These are phyloP conservation scores for Dromaius novaehollandiae DNA, from an alignment of 2,113 vertebrate species.

Conservation along the genomic window DNA sequence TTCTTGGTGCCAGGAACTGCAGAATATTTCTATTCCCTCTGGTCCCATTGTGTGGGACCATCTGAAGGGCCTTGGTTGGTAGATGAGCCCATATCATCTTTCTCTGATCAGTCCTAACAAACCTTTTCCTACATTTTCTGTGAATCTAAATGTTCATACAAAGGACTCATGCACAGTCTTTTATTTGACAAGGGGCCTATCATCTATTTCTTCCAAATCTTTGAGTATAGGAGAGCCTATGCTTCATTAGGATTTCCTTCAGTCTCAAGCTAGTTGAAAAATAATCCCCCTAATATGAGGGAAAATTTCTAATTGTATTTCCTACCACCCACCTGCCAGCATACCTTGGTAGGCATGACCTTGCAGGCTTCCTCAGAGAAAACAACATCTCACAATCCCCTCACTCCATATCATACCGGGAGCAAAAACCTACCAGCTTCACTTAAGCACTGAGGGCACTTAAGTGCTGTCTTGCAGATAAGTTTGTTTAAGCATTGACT, in stretches of 20 bases:
- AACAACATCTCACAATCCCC: too few species aligned
- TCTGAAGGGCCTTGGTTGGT: not conserved
- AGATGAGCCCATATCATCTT: not conserved
- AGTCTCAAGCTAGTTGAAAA: not conserved
- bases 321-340: not conserved
- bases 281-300: not conserved
- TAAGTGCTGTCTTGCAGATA: not conserved
- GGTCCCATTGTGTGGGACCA: not conserved
- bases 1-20: not conserved
- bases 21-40: not conserved
- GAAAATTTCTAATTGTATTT: not conserved
- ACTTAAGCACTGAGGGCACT: not conserved
- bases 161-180: not conserved
- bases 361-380: not conserved
- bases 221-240: not conserved
- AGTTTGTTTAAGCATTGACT: not conserved
- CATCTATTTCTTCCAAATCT: not conserved
- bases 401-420: too few species aligned
- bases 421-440: not conserved
- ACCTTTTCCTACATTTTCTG: not conserved
- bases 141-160: not conserved
- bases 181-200: not conserved
- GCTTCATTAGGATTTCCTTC: not conserved
- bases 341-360: not conserved
- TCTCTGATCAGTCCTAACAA: not conserved